A percentile compares a stretch with the other conserved stretches of the same genome.
Evolutionary conservation across 2,797 vertebrate genomes (phyloP).

Genomic region (Eospalax fontanierii): DNA sequence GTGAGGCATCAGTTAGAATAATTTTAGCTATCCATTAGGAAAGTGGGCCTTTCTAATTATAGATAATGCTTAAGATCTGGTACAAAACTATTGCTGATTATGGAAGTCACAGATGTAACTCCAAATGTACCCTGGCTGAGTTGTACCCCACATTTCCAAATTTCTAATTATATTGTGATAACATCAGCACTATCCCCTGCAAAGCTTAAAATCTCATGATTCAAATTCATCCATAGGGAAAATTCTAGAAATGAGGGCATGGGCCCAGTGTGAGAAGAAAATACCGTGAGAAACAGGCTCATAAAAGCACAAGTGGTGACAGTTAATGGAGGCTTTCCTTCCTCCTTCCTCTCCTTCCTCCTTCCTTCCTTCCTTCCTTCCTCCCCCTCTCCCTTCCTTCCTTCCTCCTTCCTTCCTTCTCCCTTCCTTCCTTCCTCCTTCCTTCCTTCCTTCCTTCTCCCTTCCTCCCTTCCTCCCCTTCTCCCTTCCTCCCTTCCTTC

Average conservation of each 20-base stretch:
- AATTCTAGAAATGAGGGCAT: slow-evolving; percentile 51
- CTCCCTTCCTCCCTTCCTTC: neutral
- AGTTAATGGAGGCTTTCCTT: fast-evolving
- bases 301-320: neutral
- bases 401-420: too few relatives aligned
- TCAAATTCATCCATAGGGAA: slow-evolving; percentile 43
- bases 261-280: neutral
- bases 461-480: neutral
- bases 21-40: slow-evolving; percentile 61
- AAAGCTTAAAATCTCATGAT: slow-evolving; percentile 51
- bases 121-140: slow-evolving; percentile 56
- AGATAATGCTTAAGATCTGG: slow-evolving; percentile 44
- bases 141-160: slow-evolving; percentile 63
- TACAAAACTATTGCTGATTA: slow-evolving; percentile 48
- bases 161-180: slow-evolving; percentile 69
- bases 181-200: neutral
- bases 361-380: too few relatives aligned
- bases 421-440: too few relatives aligned
- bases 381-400: too few relatives aligned
- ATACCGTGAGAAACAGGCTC: neutral
- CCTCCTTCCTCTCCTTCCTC: fast-evolving
- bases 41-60: slow-evolving; percentile 74
- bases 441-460: too few relatives aligned
- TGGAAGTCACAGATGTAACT: slow-evolving; percentile 52
- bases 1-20: neutral